These are phyloP conservation scores for Girardinichthys multiradiatus DNA, from an alignment of 2,113 vertebrate genomes.

Conservation along the genomic window DNA sequence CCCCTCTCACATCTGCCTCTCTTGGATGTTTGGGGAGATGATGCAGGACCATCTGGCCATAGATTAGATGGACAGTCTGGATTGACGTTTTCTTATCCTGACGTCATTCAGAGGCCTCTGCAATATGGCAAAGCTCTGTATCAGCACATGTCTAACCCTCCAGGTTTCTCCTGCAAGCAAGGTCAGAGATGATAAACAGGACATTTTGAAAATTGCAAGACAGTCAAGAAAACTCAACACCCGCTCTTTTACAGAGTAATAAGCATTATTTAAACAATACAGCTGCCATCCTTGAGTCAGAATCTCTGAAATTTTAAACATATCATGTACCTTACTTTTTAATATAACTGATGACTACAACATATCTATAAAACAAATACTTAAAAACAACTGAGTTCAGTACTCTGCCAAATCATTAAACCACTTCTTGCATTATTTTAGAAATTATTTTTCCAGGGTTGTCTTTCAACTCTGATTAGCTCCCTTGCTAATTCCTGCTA, in stretches of 20 bases:
- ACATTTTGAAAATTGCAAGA: slow-evolving; percentile 57
- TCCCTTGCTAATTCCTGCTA: too few relatives aligned
- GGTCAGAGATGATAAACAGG: slow-evolving; percentile 70
- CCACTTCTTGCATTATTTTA: too few relatives aligned
- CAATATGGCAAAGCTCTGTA: slow-evolving; percentile 76
- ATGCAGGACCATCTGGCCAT: slow-evolving; percentile 77
- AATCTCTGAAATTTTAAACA: background rate
- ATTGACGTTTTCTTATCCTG: slow-evolving; percentile 54
- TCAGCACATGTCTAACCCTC: slow-evolving; percentile 75
- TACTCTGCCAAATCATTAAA: too few relatives aligned
- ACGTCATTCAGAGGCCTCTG: slow-evolving; percentile 51
- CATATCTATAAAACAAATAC: background rate
- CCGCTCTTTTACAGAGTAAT: background rate
- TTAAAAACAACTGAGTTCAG: background rate
- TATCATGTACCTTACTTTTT: background rate
- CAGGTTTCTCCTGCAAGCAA: slow-evolving; percentile 65
- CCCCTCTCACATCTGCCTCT: slow-evolving; percentile 77
- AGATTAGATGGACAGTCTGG: slow-evolving; percentile 46
- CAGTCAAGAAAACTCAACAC: slow-evolving; percentile 41
- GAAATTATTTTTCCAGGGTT: too few relatives aligned
- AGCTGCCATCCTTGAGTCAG: background rate
- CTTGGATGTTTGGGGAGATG: slow-evolving; percentile 61
- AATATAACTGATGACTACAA: too few relatives aligned
- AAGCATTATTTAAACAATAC: slow-evolving; percentile 1
- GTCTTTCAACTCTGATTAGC: too few relatives aligned